Evolutionary conservation across 2,888 invertebrate species (phyloP).

Genomic region (Standfussiana lucernea): DNA sequence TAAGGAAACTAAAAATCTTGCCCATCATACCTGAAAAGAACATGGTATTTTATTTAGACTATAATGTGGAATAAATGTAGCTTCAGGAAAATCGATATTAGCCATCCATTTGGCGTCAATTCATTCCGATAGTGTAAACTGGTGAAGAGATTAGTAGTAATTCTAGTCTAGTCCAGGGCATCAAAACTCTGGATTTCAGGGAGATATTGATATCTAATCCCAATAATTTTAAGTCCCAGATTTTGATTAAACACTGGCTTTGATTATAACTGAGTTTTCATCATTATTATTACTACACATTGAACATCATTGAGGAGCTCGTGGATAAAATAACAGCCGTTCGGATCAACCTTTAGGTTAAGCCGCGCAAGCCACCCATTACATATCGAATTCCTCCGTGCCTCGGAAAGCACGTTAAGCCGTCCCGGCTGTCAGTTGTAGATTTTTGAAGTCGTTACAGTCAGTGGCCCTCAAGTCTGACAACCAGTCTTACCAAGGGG

Average conservation of each 20-base stretch:
- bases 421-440: no score
- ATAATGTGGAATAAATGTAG: neutral
- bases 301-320: no score
- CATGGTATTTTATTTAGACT: constrained; percentile 22
- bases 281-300: constrained; percentile 2
- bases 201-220: neutral
- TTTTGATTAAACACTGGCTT: neutral
- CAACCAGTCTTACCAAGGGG: no score
- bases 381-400: no score
- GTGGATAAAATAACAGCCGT: no score
- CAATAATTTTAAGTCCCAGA: neutral
- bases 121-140: no score
- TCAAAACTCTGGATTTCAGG: neutral
- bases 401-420: no score
- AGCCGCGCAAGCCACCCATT: no score
- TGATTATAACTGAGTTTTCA: neutral
- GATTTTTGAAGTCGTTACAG: no score
- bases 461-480: no score
- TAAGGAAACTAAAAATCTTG: constrained; percentile 30
- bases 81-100: neutral
- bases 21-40: constrained; percentile 56
- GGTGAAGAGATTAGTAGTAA: neutral
- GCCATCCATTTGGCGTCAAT: neutral
- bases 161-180: neutral
- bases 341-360: no score